Evolutionary conservation across 2,113 vertebrate genomes (phyloP).

Genomic region (Hemichromis elongatus): DNA sequence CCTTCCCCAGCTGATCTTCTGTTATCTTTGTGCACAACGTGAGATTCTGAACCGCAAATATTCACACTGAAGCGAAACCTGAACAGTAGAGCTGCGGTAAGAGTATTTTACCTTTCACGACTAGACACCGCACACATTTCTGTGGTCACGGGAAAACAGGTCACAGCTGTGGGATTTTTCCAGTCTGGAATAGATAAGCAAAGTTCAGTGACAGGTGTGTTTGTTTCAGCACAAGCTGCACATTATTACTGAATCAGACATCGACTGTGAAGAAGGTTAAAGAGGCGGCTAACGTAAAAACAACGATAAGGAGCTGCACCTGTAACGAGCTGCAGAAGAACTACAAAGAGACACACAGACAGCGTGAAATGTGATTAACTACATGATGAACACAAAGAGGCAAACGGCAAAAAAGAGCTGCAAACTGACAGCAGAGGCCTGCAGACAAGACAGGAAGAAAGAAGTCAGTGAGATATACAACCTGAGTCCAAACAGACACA

Average conservation of each 20-base stretch:
- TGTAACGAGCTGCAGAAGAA: background rate
- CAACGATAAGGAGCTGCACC: accelerated
- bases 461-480: background rate
- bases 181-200: accelerated
- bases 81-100: background rate
- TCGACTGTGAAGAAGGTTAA: background rate
- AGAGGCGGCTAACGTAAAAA: background rate
- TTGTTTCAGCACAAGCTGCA: background rate
- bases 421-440: background rate
- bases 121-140: background rate
- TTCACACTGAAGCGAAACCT: background rate
- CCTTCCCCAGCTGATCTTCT: background rate
- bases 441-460: background rate
- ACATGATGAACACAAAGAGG: background rate
- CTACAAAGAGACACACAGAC: background rate
- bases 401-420: background rate
- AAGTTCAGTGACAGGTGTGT: background rate
- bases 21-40: background rate
- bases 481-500: background rate
- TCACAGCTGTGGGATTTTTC: background rate
- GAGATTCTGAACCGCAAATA: background rate
- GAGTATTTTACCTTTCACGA: background rate
- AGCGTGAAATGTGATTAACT: background rate
- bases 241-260: accelerated
- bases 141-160: background rate